Conservation (phyloP, 2,113 vertebrate genomes). For the Pica pica region DNA sequence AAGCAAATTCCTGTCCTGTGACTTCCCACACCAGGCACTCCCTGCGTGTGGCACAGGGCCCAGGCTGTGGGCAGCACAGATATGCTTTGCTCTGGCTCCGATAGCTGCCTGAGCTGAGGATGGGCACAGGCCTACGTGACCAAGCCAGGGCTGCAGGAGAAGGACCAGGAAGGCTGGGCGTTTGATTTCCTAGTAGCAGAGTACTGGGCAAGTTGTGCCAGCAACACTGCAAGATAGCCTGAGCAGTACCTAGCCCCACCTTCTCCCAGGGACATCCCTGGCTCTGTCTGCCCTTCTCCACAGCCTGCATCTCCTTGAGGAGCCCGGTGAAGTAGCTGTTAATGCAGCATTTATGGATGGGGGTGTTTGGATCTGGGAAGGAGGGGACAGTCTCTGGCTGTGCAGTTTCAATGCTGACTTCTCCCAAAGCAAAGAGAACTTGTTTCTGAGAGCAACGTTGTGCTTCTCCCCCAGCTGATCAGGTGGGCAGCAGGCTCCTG, state of each 20-base stretch:
- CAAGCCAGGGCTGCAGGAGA: not conserved
- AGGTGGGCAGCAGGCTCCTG: not conserved
- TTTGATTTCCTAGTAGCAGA: not conserved
- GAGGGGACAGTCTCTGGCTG: not conserved
- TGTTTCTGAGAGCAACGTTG: not conserved
- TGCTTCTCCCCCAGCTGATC: not conserved
- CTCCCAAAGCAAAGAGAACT: not conserved
- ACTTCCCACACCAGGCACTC: not conserved
- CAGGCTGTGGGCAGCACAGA: not conserved
- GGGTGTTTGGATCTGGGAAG: not conserved
- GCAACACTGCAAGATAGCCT: not conserved
- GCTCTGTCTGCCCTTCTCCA: not conserved
- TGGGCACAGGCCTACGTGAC: not conserved
- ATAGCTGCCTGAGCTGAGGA: not conserved
- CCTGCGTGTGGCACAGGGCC: not conserved
- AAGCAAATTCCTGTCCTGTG: not conserved
- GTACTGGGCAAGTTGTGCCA: not conserved
- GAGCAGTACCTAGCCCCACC: not conserved
- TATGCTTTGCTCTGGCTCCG: fast-evolving
- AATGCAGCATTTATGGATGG: not conserved
- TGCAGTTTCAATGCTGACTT: not conserved
- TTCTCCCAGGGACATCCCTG: not conserved
- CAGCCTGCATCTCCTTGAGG: not conserved
- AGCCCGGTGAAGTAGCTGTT: not conserved
- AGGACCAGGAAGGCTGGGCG: not conserved